These are phyloP conservation scores for Pasiphila rectangulata DNA, from an alignment of 2,888 invertebrate species.

Conservation along the genomic window DNA sequence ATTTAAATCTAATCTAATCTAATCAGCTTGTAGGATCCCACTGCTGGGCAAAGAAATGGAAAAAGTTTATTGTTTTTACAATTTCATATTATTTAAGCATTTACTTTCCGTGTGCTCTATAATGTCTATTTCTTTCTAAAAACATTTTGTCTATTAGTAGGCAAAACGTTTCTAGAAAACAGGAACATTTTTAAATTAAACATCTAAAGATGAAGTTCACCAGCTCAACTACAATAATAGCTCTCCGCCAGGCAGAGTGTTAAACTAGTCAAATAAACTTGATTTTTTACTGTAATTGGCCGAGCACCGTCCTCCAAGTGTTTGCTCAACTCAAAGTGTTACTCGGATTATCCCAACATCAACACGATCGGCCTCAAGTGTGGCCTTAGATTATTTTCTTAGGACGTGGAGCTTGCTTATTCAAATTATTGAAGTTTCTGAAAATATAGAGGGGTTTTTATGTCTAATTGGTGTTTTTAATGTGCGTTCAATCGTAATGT, in stretches of 20 bases:
- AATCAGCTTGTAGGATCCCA: too few relatives aligned
- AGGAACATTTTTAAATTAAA: background rate
- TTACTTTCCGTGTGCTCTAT: too few relatives aligned
- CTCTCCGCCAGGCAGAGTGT: background rate
- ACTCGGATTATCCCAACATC: constrained; percentile 21
- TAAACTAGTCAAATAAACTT: constrained; percentile 11
- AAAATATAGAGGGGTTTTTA: too few relatives aligned
- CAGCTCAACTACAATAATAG: background rate
- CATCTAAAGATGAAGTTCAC: background rate
- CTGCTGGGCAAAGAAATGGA: too few relatives aligned
- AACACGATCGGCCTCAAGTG: constrained; percentile 24
- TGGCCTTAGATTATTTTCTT: constrained; percentile 24
- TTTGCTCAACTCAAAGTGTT: constrained; percentile 14
- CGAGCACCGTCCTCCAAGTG: constrained; percentile 12
- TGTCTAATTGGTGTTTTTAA: too few relatives aligned
- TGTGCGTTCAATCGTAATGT: too few relatives aligned
- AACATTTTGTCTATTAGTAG: too few relatives aligned
- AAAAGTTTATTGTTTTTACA: constrained; percentile 7
- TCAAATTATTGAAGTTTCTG: constrained; percentile 12
- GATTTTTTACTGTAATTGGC: constrained; percentile 17
- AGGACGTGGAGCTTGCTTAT: constrained; percentile 13
- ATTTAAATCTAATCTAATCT: too few relatives aligned
- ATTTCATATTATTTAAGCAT: background rate
- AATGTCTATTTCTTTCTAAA: background rate
- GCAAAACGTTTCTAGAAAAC: too few relatives aligned